Evolutionary conservation across 2,888 invertebrate species (phyloP), one percentile per base, ranked within the genome.

Genomic region (Molorchus minor): DNA sequence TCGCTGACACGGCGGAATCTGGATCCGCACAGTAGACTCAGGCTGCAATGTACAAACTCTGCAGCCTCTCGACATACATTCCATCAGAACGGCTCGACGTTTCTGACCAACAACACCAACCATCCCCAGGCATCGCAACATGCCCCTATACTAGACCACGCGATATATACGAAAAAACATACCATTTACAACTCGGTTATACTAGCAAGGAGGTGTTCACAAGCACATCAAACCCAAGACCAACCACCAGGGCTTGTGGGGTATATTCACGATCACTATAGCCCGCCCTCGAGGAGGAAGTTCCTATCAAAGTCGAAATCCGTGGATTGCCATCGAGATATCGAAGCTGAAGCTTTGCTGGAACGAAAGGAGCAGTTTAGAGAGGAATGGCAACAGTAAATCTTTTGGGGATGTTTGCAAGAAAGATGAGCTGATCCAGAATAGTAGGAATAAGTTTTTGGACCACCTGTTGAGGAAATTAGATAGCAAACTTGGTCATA

Each of bases 11-110:
- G 60, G 53, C 62, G 64, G 62, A 72, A 66, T 56, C 74, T 73
- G 73, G 74, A 73, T 69, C 56, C 38, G 30, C 36, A 38, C 47
- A 53, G 44, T 8, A 58, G 35, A 43, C 55, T 16, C 40, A 75
- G 77, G 79, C 78, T 80, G 80, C 80, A 75, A 80, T 80, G 80
- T 78, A 70, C 72, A 73, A 72, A 74, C 71, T 71, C 75, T 73
- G 77, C 77, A 76, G 77, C 79, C 75, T 70, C 68, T 64, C 64
- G 68, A 55, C 62, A 71, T 65, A 77, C 77, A 75, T 78, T 76
- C 75, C 78, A 77, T 65, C 75, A 69, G 67, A 69, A 60, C 59
- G 62, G 59, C 35, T 46, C 58, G 19, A 53, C 62, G 58, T 62
- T 58, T 54, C 55, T 53, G 57, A 54, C 56, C 1, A 45, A 56